Evolutionary conservation across 2,797 vertebrate species (phyloP), one percentile per base, ranked within the genome.

Genomic region (Uromys caudimaculatus): DNA sequence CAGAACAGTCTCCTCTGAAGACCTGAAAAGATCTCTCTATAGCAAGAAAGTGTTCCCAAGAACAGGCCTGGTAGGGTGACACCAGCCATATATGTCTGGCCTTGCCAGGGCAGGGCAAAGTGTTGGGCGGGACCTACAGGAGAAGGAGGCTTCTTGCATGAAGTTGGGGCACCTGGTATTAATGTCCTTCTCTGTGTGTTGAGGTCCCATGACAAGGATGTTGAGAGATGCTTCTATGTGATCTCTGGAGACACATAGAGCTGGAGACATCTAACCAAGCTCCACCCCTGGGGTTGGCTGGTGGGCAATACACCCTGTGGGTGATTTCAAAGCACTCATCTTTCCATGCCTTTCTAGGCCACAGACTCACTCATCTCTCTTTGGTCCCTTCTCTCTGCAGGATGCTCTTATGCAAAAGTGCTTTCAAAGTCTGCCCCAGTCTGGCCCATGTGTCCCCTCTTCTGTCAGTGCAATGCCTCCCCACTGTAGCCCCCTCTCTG

Each of bases 131-230:
- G 73, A 14, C 0, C 0, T 23, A 5, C 27, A 44, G 60, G 24
- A 11, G 10, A 27, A 35, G 3, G 47, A 11, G 0, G 0, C 12
- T 29, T 12, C 32, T 67, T 52, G 23, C 1, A 0, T 1, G 32
- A 54, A 27, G n/a, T 32, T 9, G 32, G 29, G 16, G 35, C 4
- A 0, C 38, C 27, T 27, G 21, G 47, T 9, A 0, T 10, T 3
- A 17, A 16, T 2, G 12, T 9, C 77, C 19, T 29, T 19, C 7
- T 27, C n/a, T 19, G 0, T 1, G 2, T 0, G 0, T 47, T n/a
- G 32, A 12, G 38, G 2, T 56, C 16, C 41, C 32, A 0, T 4
- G 4, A 11, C 2, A 13, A 24, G 1, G 2, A 44, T 54, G 50
- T 44, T 8, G 0, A 5, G 23, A 41, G 41, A 10, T 8, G 3